phyloP scores from a whole-genome alignment of 1,140 invertebrate genomes.

The Rhyzopertha dominica region DNA sequence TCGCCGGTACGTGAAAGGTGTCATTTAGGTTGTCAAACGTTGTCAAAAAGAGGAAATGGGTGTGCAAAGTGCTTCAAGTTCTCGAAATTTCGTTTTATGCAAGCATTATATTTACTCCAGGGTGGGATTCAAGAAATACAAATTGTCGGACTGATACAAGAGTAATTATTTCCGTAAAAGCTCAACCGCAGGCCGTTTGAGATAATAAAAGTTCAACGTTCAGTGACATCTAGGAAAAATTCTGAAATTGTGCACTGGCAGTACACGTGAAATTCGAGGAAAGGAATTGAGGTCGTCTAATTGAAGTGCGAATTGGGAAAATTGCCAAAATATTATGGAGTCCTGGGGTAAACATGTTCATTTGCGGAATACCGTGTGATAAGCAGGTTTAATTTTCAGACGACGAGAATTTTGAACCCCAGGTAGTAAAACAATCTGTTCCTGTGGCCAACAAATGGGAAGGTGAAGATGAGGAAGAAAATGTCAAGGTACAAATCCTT shows the following conservation, averaged over 20 bases:
- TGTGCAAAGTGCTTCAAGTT: too few relatives aligned
- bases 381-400: conserved; percentile 29
- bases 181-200: too few relatives aligned
- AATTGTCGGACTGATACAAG: too few relatives aligned
- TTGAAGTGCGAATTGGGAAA: conserved; percentile 19
- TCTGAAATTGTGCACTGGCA: conserved; percentile 14
- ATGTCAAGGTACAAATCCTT: conserved; percentile 84
- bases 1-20: too few relatives aligned
- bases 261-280: conserved; percentile 41
- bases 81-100: too few relatives aligned
- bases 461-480: conserved; percentile 81
- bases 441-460: conserved; percentile 70
- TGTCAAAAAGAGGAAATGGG: too few relatives aligned
- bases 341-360: conserved; percentile 38
- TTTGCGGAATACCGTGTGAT: not conserved
- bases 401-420: conserved; percentile 42
- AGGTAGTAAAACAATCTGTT: conserved; percentile 16
- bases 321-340: conserved; percentile 37
- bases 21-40: too few relatives aligned
- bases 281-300: conserved; percentile 22
- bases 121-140: too few relatives aligned
- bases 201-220: too few relatives aligned
- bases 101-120: too few relatives aligned
- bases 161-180: too few relatives aligned
- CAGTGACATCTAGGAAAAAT: too few relatives aligned